These are phyloP conservation scores for Apocrypta bakeri DNA, from an alignment of 1,140 invertebrate genomes.

Conservation along the genomic window DNA sequence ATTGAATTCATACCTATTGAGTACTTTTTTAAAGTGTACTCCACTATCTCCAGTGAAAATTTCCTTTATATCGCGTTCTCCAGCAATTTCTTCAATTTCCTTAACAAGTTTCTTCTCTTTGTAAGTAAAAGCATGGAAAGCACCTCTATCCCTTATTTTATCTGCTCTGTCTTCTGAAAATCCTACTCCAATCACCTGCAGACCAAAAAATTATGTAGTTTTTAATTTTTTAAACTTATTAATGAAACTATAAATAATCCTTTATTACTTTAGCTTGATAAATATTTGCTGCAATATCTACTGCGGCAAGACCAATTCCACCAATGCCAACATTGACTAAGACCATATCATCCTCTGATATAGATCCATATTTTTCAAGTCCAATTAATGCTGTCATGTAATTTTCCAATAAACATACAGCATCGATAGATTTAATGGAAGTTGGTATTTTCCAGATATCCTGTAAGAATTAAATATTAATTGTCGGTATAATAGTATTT, in stretches of 20 bases:
- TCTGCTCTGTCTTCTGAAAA: constrained; percentile 75
- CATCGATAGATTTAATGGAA: constrained; percentile 69
- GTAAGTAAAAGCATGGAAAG: constrained; percentile 77
- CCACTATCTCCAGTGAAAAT: constrained; percentile 79
- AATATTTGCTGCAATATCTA: constrained; percentile 79
- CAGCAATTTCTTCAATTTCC: constrained; percentile 75
- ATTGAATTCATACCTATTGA: constrained; percentile 72
- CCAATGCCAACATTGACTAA: constrained; percentile 78
- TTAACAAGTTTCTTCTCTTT: constrained; percentile 74
- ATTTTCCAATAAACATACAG: constrained; percentile 75
- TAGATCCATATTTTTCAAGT: constrained; percentile 73
- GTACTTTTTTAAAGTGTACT: constrained; percentile 74
- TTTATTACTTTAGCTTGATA: constrained; percentile 76
- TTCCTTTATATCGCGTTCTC: constrained; percentile 75
- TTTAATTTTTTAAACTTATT: constrained; percentile 26
- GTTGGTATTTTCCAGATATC: constrained; percentile 77
- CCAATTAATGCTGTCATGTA: constrained; percentile 78
- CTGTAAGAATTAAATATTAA: constrained; percentile 67
- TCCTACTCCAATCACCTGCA: constrained; percentile 78
- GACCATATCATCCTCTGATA: constrained; percentile 75
- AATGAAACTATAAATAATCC: background rate
- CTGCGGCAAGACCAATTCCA: constrained; percentile 77
- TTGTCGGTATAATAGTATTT: too few species aligned
- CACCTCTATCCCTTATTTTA: constrained; percentile 77
- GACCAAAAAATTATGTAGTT: constrained; percentile 41